Base-by-base conservation (phyloP, 2,797 vertebrate genomes). In the Harpagifer antarcticus region DNA sequence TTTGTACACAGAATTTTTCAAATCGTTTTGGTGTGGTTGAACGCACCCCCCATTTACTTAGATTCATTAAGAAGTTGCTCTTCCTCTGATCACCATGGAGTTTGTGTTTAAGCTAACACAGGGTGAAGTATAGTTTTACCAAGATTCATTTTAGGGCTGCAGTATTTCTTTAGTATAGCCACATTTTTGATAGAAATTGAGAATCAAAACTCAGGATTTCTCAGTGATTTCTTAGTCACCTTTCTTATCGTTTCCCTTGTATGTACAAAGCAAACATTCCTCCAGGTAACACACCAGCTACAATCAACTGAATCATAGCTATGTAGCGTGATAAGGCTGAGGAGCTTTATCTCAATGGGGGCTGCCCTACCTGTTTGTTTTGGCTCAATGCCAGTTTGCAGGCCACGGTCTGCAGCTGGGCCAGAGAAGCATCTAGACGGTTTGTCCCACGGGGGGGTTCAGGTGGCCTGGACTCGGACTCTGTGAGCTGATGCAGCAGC, bases 401-500 rank as follows among this genome's bases (percentile, higher is more conserved):
- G 9, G 94, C 89, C 59, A 93, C 91, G 1, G 53, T 85, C 86
- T 93, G 86, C 72, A 96, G 89, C 86, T 94, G 91, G 5, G 20
- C 19, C 68, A 96, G 84, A 1, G 92, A 89, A 0, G 20, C 11
- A 9, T 95, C 93, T 72, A 96, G 89, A 6, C 33, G 7, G 66
- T 82, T 83, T 4, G 54, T 78, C 10, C 73, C 77, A 0, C 2
- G 1, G 0, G 48, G 3, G 10, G 60, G n/a, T 12, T 88, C 45
- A 0, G 74, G 19, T 0, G 9, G 52, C 40, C 44, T 20, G 57
- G 52, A 54, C 44, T 79, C 67, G 0, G 78, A 33, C 8, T 90
- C 86, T 1, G 90, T 91, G 62, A 96, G 90, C 0, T 92, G 92
- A 3, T 68, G 67, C 62, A 96, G 88, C 64, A 96, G 88, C 71